phyloP scores from a whole-genome alignment of 2,113 vertebrate species.

The Lepisosteus oculatus region DNA sequence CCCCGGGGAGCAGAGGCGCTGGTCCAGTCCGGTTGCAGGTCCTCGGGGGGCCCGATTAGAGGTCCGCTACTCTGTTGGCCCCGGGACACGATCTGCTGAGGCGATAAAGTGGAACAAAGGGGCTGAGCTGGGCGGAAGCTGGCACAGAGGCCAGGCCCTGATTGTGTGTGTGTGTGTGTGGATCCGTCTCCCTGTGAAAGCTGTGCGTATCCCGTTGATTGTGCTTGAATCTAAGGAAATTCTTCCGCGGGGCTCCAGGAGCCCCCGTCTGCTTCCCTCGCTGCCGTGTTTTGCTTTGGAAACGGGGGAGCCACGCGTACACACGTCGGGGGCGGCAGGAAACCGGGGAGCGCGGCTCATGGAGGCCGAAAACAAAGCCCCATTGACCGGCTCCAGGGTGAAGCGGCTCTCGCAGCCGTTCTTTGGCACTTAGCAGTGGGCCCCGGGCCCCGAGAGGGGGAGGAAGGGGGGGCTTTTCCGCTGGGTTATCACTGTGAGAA shows the following conservation, averaged over 20 bases:
- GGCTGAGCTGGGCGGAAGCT: neutral
- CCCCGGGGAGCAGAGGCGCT: no score
- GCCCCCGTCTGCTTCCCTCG: neutral
- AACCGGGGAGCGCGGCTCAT: neutral
- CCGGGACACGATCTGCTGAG: no score
- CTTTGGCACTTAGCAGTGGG: slow-evolving; percentile 11
- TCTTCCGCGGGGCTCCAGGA: neutral
- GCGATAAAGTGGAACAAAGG: no score
- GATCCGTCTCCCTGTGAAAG: neutral
- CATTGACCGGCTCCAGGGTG: slow-evolving; percentile 12
- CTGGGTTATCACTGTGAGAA: neutral
- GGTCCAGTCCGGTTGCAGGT: no score
- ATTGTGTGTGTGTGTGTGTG: neutral
- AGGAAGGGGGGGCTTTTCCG: neutral
- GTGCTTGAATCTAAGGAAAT: neutral
- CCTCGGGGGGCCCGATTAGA: no score
- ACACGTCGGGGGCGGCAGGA: neutral
- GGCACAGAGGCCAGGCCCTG: neutral
- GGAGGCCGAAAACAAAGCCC: slow-evolving; percentile 14
- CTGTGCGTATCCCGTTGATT: neutral
- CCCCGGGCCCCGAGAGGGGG: neutral
- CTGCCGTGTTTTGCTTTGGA: slow-evolving; percentile 1
- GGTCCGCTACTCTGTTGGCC: no score
- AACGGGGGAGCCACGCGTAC: neutral
- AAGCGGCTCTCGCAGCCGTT: neutral